Conservation (phyloP, 2,797 vertebrate genomes). For the Thalassophryne amazonica region DNA sequence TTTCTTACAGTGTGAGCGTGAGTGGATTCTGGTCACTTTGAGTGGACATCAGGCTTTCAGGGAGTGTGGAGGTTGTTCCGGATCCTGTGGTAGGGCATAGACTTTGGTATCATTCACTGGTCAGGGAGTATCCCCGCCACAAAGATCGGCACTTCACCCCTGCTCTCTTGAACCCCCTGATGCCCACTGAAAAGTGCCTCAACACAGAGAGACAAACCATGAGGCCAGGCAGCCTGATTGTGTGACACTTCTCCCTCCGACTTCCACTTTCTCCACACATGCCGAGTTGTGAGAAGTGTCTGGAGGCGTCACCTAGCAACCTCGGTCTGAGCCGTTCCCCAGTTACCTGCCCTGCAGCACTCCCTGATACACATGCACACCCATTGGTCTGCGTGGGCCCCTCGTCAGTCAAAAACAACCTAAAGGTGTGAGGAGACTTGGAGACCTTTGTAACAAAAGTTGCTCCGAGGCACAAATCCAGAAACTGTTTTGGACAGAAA, state of each 20-base stretch:
- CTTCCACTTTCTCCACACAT: conserved; percentile 31
- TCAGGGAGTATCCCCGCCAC: conserved; percentile 68
- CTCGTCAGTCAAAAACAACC: conserved; percentile 35
- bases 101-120: conserved; percentile 84
- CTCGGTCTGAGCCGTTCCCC: conserved; percentile 60
- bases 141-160: conserved; percentile 33
- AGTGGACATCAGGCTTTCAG: conserved; percentile 29
- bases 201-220: conserved; percentile 2
- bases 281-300: conserved; percentile 25
- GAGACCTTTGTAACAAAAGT: conserved; percentile 41
- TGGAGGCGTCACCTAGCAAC: conserved; percentile 74
- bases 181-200: neutral
- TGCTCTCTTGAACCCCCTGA: conserved; percentile 29
- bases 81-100: conserved; percentile 61
- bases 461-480: conserved; percentile 32
- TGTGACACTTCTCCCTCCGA: conserved; percentile 20
- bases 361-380: conserved; percentile 34
- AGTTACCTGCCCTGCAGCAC: conserved; percentile 32
- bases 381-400: conserved; percentile 29
- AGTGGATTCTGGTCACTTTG: conserved; percentile 16
- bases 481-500: conserved; percentile 26
- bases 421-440: conserved; percentile 30
- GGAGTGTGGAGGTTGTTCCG: conserved; percentile 18
- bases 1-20: neutral
- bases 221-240: conserved; percentile 4